A percentile compares a stretch with the other conserved stretches of the same genome.
Conservation (phyloP, 2,888 invertebrate species). For the Catocala nupta region DNA sequence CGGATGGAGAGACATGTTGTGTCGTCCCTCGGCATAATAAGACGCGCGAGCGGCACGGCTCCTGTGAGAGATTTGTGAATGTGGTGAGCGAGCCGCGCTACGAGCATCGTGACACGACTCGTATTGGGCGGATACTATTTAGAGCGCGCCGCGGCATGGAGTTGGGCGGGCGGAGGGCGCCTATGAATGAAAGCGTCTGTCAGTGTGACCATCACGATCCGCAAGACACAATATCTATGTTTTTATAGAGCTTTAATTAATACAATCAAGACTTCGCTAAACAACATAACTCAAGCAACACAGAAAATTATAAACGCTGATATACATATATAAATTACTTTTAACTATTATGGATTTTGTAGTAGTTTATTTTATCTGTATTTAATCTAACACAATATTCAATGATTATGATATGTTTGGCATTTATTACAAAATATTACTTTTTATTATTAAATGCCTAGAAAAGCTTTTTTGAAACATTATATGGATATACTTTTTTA, state of each 20-base stretch:
- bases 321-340: too few relatives aligned
- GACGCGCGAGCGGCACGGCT: conserved; percentile 67
- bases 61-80: conserved; percentile 78
- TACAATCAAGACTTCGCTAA: neutral
- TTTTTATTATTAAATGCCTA: too few relatives aligned
- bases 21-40: conserved; percentile 71
- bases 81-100: conserved; percentile 70
- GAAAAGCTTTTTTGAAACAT: too few relatives aligned
- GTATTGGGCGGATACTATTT: conserved; percentile 81
- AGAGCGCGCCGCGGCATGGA: conserved; percentile 74
- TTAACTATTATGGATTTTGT: too few relatives aligned
- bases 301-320: too few relatives aligned
- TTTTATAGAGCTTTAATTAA: neutral
- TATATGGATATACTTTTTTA: too few relatives aligned
- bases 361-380: too few relatives aligned
- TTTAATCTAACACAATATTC: too few relatives aligned
- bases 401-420: too few relatives aligned
- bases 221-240: neutral
- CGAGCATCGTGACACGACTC: conserved; percentile 69
- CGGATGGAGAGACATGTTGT: conserved; percentile 76
- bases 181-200: conserved; percentile 78
- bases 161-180: conserved; percentile 74
- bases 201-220: conserved; percentile 22
- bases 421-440: too few relatives aligned
- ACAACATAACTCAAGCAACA: neutral